Base-by-base conservation (phyloP, 2,888 invertebrate species). In the Onthophagus sagittarius region DNA sequence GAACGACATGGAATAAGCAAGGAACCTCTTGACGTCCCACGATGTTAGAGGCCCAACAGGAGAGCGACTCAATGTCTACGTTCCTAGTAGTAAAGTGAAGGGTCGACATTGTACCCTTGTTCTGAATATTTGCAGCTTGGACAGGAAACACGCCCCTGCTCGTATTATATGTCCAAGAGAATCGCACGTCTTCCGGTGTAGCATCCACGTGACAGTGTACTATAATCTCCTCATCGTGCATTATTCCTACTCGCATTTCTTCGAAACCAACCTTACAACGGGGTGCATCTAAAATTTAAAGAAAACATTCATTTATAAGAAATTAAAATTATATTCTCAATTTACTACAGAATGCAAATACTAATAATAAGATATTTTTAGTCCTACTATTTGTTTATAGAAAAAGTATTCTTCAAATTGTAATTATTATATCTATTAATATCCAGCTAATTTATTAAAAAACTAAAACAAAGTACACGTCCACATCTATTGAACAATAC, bases 21-120 rank as follows among this genome's bases (percentile, higher is more conserved):
- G 96, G 95, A 76, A 89, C 89, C 77, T 89, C 87, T 85, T 96
- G 96, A 78, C 92, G 90, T 32, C 96, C 96, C 13, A 95, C 91
- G 77, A 89, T 90, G 84, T 96, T 96, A 83, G 91, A 92, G 3
- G 95, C 95, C 95, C 95, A 95, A 83, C 96, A 96, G 4, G 94
- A 93, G 15, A 96, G 86, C 79, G 94, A 94, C 75, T 95, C 95
- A 78, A 94, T 89, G 82, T 95, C 95, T 69, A 83, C 78, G 2
- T 79, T 78, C n/a, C 80, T 83, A n/a, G 89, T 88, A 5, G 86
- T 87, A 81, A 90, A 90, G 76, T 88, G 87, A 77, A 93, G 86
- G 80, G 85, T 83, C 76, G 88, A 88, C 75, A 86, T 82, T 75
- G 87, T 84, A 65, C 86, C 87, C 77, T 85, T 84, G 78, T 86